Evolutionary conservation across 2,888 invertebrate genomes (phyloP).

Genomic region (Limnephilus marmoratus): DNA sequence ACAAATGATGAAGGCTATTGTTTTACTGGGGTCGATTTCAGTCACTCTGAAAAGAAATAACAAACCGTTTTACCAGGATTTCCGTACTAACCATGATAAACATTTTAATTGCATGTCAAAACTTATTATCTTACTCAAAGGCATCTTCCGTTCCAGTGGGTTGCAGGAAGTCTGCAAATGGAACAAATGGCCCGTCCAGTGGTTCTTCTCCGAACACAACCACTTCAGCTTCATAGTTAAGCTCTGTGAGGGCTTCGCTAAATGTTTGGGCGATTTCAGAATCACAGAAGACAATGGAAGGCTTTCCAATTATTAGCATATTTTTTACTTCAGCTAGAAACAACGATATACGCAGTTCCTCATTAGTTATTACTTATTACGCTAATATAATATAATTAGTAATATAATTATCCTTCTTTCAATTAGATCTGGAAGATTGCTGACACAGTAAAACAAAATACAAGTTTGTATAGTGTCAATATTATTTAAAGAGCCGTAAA

Average conservation of each 20-base stretch:
- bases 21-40: slow-evolving; percentile 54
- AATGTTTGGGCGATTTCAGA: slow-evolving; percentile 33
- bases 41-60: slow-evolving; percentile 45
- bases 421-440: background rate
- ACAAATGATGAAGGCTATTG: slow-evolving; percentile 68
- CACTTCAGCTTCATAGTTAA: slow-evolving; percentile 21
- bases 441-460: background rate
- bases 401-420: background rate
- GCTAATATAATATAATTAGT: too few relatives aligned
- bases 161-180: slow-evolving; percentile 63
- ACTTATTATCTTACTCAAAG: slow-evolving; percentile 61
- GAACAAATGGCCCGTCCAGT: slow-evolving; percentile 69
- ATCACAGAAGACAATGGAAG: slow-evolving; percentile 55
- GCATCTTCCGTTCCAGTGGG: slow-evolving; percentile 57
- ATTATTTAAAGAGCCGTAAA: too few relatives aligned
- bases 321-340: slow-evolving; percentile 47
- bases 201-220: slow-evolving; percentile 45
- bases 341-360: background rate
- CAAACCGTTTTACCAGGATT: background rate
- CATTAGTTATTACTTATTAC: background rate
- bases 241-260: slow-evolving; percentile 10
- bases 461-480: too few relatives aligned
- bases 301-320: slow-evolving; percentile 12
- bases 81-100: background rate
- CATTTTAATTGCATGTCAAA: background rate